Conservation (phyloP, 2,797 vertebrate species). For the Rhinoraja longicauda region DNA sequence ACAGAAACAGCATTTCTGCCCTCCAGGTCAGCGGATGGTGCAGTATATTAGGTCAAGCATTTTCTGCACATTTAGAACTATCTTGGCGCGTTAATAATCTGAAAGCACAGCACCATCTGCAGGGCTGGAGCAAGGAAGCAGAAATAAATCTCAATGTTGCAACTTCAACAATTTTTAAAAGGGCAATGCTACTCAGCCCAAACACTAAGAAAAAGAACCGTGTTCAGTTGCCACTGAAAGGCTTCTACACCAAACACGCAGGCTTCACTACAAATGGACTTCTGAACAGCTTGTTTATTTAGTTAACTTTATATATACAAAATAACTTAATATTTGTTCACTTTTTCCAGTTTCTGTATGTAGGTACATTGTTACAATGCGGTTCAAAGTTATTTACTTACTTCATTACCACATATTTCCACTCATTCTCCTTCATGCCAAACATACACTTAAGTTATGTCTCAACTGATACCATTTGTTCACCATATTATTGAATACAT, state of each 20-base stretch:
- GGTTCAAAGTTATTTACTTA: not conserved
- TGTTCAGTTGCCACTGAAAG: not conserved
- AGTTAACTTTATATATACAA: not conserved
- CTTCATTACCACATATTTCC: not conserved
- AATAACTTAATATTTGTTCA: not conserved
- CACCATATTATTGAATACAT: not conserved
- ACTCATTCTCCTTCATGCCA: not conserved
- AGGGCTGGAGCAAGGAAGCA: constrained; percentile 26
- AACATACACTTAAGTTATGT: not conserved
- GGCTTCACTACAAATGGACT: not conserved
- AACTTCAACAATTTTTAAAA: not conserved
- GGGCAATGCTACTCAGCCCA: not conserved
- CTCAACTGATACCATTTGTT: not conserved
- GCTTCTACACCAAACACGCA: not conserved
- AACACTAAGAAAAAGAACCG: not conserved
- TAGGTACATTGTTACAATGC: not conserved
- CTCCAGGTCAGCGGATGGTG: constrained; percentile 26
- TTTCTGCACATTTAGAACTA: not conserved
- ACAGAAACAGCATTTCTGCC: constrained; percentile 23
- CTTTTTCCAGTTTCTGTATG: not conserved
- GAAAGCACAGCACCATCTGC: constrained; percentile 32
- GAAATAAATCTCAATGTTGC: not conserved
- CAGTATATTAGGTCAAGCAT: not conserved
- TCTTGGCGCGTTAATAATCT: constrained; percentile 7
- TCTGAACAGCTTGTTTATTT: not conserved